Evolutionary conservation across 2,888 invertebrate species (phyloP).

Genomic region (Morpho deidamia): DNA sequence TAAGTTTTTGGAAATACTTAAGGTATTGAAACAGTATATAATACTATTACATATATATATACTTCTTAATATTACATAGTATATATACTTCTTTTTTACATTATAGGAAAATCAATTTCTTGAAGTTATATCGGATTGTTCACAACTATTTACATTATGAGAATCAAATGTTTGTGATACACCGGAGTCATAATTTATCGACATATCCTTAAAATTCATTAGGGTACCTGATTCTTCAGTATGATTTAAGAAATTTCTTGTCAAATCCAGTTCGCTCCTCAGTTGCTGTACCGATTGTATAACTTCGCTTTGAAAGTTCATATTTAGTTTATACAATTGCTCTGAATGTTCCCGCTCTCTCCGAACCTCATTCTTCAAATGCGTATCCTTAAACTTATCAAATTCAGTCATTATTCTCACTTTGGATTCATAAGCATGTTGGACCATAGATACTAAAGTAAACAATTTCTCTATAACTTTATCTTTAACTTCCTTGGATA

Average conservation of each 20-base stretch:
- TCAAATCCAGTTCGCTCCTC: conserved; percentile 63
- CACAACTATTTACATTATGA: background rate
- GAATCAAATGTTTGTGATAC: conserved; percentile 10
- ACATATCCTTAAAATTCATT: conserved; percentile 39
- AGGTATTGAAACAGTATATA: too few relatives aligned
- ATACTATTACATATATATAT: too few relatives aligned
- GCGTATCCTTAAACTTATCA: conserved; percentile 65
- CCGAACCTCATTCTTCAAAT: conserved; percentile 58
- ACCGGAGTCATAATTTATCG: conserved; percentile 49
- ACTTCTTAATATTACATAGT: too few relatives aligned
- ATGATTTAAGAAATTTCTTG: conserved; percentile 45
- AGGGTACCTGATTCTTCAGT: conserved; percentile 34
- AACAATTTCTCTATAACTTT: conserved; percentile 68
- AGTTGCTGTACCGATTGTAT: conserved; percentile 64
- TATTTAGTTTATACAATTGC: conserved; percentile 65
- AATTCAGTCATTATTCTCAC: conserved; percentile 65
- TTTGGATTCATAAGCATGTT: conserved; percentile 68
- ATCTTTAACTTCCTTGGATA: conserved; percentile 61
- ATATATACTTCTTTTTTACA: too few relatives aligned
- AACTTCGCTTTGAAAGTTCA: conserved; percentile 69
- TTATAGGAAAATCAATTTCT: too few relatives aligned
- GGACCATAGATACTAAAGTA: conserved; percentile 65
- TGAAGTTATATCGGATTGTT: too few relatives aligned
- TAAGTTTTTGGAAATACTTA: too few relatives aligned
- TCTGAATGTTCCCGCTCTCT: conserved; percentile 68